Evolutionary conservation across 35 echinoderm and acorn worm species (phyloP), one percentile per base, ranked within the genome.

Genomic region (Patiria miniata): DNA sequence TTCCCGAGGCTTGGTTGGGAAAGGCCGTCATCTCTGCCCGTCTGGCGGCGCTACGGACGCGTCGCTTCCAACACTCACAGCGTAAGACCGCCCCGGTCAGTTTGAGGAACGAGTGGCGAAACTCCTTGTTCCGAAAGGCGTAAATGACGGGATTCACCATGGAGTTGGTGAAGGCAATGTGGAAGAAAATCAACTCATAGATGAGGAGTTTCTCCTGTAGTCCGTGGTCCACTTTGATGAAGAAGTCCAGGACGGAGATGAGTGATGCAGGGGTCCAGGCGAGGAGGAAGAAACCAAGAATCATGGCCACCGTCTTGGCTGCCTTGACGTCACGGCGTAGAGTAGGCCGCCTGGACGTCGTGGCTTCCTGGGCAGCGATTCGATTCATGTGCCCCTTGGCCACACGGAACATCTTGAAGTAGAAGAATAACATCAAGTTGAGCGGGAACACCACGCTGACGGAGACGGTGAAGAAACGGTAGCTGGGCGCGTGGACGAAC

Each of bases 101-200:
- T 15, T 61, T 79, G 16, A 83, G 21, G 61, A 90, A 90, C 2
- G 81, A 58, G 29, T 73, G 40, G 12, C 81, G 81, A 40, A 84
- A 90, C 18, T 90, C 88, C 68, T 54, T 79, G 51, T 84, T 90
- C 36, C 88, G 61, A 19, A 68, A 82, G 15, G 88, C 80, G 23
- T 90, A 90, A 15, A 90, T 84, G 0, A 84, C 39, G 0, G 88
- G 88, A 39, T 90, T 90, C 36, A 90, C 55, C 52, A 81, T 81
- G 23, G 54, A 52, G 42, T 90, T 90, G 2, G 80, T 77, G 68
- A 83, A 90, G 42, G 88, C 88, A 29, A 90, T 84, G 22, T 90
- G 82, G 68, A 83, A 90, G 57, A 39, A 90, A 15, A 78, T 83
- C 40, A 90, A 69, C 23, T 90, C 80, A 37, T 90, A 90, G 39